Base-by-base conservation (phyloP, 2,888 invertebrate genomes). In the Folsomia manolachei region DNA sequence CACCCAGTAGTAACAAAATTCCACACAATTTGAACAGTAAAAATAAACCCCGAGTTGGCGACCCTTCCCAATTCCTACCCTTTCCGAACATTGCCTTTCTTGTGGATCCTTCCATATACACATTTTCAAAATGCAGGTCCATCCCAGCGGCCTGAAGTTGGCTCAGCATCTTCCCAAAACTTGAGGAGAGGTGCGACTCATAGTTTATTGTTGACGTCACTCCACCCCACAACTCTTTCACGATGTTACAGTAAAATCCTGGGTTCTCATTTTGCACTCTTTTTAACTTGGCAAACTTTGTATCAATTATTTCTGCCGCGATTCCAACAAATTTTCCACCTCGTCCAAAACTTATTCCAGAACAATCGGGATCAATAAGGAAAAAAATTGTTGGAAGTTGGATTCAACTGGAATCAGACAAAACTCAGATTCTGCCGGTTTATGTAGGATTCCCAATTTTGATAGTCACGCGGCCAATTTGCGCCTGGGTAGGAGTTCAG, bases 11-110 rank as follows among this genome's bases (percentile, higher is more conserved):
- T 9, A 39, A 39, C 39, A 39, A 14, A 39, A 60, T 60, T 60
- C 60, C 52, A 23, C 69, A 69, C 11, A 63, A 23, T 62, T 53
- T n/a, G 39, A 69, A 69, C 39, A 69, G 39, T 18, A 62, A 39
- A 51, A 69, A 69, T 4, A 69, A 24, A 24, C 39, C 51, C 21
- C 51, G 23, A 24, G 21, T 24, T 9, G 63, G 25, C 7, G 2
- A 9, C n/a, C 25, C 25, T 11, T 19, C 2, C 25, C 21, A 21
- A 9, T 19, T 63, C 24, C 51, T 21, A 23, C 51, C 61, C 1
- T 18, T 63, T 4, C 27, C 69, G 9, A 51, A 14, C 1, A 25
- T 21, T 0, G 63, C 69, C 51, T 69, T 23, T 0, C 69, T 27
- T 1, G 61, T 27, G 1, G 69, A 21, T 1, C 69, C 69, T 9